These are phyloP conservation scores for Gila robusta DNA, from an alignment of 2,797 vertebrate species.

Conservation along the genomic window DNA sequence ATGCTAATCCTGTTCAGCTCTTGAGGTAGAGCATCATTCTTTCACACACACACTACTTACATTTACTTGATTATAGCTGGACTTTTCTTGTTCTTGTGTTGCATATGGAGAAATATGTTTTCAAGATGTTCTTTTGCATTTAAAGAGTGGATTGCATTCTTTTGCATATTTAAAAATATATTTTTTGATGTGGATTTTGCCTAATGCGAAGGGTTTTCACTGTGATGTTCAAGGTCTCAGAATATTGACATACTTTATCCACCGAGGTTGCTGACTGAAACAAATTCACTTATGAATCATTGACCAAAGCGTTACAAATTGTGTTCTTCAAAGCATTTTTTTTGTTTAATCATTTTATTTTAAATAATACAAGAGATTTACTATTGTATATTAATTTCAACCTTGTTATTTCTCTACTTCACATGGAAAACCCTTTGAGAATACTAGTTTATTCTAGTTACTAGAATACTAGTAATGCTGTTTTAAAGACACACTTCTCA, in stretches of 20 bases:
- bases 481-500: slow-evolving; percentile 3
- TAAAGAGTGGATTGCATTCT: too few species aligned
- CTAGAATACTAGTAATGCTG: background rate
- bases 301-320: background rate
- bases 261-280: background rate
- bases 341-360: background rate
- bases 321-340: background rate
- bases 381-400: background rate
- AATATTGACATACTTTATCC: background rate
- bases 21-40: background rate
- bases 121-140: background rate
- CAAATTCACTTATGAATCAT: background rate
- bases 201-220: background rate
- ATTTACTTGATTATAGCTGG: background rate
- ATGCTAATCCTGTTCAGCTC: background rate
- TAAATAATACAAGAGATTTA: background rate
- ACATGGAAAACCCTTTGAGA: background rate
- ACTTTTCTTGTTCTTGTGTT: background rate
- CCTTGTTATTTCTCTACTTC: background rate
- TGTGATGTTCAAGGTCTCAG: background rate
- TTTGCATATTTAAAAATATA: background rate
- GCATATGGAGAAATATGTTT: background rate
- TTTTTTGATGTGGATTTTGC: background rate
- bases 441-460: background rate
- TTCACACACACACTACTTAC: background rate